Evolutionary conservation across 2,888 invertebrate genomes (phyloP), one percentile per base, ranked within the genome.

Genomic region (Platycnemis pennipes): DNA sequence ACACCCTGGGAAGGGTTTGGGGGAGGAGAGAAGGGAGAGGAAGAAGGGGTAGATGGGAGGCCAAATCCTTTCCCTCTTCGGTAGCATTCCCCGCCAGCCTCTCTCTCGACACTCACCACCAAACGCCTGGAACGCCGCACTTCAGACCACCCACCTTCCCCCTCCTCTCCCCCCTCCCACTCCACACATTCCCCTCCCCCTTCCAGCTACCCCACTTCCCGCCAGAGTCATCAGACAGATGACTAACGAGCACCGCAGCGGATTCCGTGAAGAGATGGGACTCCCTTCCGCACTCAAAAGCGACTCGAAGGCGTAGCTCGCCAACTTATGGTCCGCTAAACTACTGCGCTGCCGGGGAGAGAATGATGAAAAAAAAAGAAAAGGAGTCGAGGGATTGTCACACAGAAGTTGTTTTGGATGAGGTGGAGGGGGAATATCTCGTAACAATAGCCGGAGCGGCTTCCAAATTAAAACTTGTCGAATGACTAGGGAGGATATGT

Each of bases 201-300:
- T n/a, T 16, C 44, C 86, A 86, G 16, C n/a, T 42, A 91, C 91
- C 91, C 63, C 91, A 91, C 91, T 91, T 91, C 91, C 63, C 91
- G 69, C 91, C 91, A 44, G 44, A 91, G 91, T 91, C 91, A 91
- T 91, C 91, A 91, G 91, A 91, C 91, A 91, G 91, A 91, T 91
- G 91, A 91, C 91, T 91, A 91, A 91, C 91, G 91, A 91, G 91
- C 91, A 13, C 44, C 91, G 89, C 89, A 42, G 56, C 89, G 89
- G 89, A 89, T 89, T 89, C 89, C 53, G 56, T 56, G 53, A 89
- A 56, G 89, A 89, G 89, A 89, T 89, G 91, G 91, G 44, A 91
- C 91, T 69, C 91, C n/a, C 91, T 91, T 91, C 91, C 69, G 87
- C 87, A 46, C 87, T 87, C 87, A 63, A 63, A 42, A 63, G 91